Evolutionary conservation across 2,797 vertebrate species (phyloP).

Genomic region (Arctocebus calabarensis): DNA sequence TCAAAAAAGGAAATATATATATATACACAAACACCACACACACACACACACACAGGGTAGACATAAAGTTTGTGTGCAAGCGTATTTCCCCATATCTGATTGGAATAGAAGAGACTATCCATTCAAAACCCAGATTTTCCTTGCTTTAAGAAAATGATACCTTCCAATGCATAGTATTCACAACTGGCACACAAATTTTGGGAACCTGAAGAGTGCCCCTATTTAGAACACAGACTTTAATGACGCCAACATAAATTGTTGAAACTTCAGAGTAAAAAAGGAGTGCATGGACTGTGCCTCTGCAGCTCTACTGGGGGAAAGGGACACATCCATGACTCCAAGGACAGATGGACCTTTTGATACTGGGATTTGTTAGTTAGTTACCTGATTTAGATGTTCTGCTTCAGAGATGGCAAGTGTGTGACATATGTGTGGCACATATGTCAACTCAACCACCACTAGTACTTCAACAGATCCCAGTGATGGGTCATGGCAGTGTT

Average conservation of each 20-base stretch:
- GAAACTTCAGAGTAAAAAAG: background rate
- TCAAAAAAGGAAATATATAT: background rate
- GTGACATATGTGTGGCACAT: accelerated
- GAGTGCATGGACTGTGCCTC: accelerated
- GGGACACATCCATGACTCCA: background rate
- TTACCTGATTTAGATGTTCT: background rate
- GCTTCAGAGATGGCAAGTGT: background rate
- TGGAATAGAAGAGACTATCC: background rate
- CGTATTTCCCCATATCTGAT: background rate
- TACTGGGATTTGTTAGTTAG: background rate
- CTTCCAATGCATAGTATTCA: background rate
- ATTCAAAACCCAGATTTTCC: background rate
- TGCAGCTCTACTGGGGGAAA: accelerated
- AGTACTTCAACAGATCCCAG: background rate
- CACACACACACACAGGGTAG: no score
- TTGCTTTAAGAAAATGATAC: background rate
- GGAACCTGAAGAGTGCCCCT: background rate
- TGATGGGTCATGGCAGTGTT: background rate
- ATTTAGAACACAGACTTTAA: background rate
- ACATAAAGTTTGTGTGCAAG: no score
- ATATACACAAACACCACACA: no score
- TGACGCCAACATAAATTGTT: no score
- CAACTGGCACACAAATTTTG: background rate
- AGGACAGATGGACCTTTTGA: accelerated
- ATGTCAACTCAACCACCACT: background rate